Percentiles rank a stretch among this genome's conserved stretches.
phyloP scores from a whole-genome alignment of 2,888 invertebrate species.

The Dynastes grantii region DNA sequence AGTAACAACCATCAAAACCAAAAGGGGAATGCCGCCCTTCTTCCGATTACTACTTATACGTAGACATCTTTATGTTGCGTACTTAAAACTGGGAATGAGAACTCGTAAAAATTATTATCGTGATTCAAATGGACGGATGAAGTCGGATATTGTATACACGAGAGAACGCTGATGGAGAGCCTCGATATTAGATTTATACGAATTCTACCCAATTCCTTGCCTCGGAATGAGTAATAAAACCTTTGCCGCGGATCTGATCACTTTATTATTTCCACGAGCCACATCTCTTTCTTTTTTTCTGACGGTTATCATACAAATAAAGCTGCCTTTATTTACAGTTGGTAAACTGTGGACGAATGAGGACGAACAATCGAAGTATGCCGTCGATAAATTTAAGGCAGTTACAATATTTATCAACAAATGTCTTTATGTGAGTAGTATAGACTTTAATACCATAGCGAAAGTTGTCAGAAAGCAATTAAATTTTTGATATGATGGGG shows the following conservation, averaged over 20 bases:
- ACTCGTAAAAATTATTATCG: conserved; percentile 35
- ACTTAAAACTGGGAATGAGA: conserved; percentile 20
- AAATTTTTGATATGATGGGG: conserved; percentile 11
- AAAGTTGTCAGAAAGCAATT: not conserved
- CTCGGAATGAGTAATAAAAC: conserved; percentile 12
- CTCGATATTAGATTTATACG: conserved; percentile 33
- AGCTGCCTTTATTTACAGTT: conserved; percentile 8
- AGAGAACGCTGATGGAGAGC: conserved; percentile 10
- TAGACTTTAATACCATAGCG: not conserved
- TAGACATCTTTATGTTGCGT: not conserved
- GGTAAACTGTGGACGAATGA: not conserved
- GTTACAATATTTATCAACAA: conserved; percentile 4
- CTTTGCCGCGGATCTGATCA: conserved; percentile 17
- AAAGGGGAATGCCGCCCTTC: too few relatives aligned
- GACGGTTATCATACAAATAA: not conserved
- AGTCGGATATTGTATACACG: conserved; percentile 12
- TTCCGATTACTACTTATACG: too few relatives aligned
- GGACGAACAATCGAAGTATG: not conserved
- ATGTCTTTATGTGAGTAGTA: not conserved
- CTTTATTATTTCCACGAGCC: conserved; percentile 10
- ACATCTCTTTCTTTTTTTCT: not conserved
- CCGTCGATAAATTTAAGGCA: not conserved
- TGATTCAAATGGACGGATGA: conserved; percentile 23
- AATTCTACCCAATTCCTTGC: conserved; percentile 4
- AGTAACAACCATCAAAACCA: too few relatives aligned